A percentile compares a stretch with the other conserved stretches of the same genome.
phyloP scores from a whole-genome alignment of 2,888 invertebrate genomes.

The Falcaria lacertinaria region DNA sequence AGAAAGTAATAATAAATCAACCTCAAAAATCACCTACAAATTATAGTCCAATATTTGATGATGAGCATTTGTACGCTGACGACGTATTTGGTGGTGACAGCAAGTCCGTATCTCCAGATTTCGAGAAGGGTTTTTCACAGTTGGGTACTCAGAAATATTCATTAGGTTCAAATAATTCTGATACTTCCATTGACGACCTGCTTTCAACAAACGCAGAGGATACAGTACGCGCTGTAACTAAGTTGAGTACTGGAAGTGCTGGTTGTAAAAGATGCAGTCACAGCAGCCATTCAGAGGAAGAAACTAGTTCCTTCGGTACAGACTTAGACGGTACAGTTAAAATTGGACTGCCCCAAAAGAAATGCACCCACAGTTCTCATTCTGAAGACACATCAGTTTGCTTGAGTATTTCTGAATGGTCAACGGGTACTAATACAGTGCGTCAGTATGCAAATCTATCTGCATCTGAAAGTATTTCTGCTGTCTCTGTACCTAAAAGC shows the following conservation, averaged over 20 bases:
- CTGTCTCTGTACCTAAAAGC: constrained; percentile 80
- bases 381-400: constrained; percentile 93
- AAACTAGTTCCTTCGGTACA: constrained; percentile 87
- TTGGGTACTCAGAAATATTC: constrained; percentile 67
- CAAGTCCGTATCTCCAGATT: constrained; percentile 80
- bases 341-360: constrained; percentile 88
- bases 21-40: constrained; percentile 81
- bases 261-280: constrained; percentile 82
- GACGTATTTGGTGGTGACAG: constrained; percentile 82
- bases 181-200: constrained; percentile 82
- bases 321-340: constrained; percentile 90
- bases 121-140: constrained; percentile 67
- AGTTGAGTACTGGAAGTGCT: constrained; percentile 69
- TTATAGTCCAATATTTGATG: constrained; percentile 80
- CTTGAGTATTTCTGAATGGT: constrained; percentile 92
- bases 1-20: constrained; percentile 80
- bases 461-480: constrained; percentile 83
- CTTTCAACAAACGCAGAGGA: constrained; percentile 81
- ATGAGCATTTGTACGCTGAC: constrained; percentile 79
- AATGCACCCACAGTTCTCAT: constrained; percentile 90
- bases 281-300: constrained; percentile 86
- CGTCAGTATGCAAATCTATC: constrained; percentile 88
- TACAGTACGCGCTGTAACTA: constrained; percentile 71
- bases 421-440: constrained; percentile 91
- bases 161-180: constrained; percentile 81